Conservation (phyloP, 2,797 vertebrate genomes). For the Chelon auratus region DNA sequence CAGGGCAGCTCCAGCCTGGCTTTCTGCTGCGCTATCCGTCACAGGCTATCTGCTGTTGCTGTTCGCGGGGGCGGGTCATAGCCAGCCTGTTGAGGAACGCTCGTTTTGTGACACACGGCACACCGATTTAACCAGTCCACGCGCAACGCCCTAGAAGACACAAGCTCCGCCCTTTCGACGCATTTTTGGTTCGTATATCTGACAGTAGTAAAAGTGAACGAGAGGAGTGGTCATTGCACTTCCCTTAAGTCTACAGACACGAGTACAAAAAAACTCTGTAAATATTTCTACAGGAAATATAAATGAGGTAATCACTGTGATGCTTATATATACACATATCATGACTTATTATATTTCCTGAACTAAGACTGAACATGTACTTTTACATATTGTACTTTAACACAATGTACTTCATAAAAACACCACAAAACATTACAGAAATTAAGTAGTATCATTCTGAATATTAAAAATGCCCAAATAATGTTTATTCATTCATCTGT, state of each 20-base stretch:
- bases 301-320: no score
- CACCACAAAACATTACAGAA: not conserved
- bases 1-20: constrained; percentile 79
- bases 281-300: no score
- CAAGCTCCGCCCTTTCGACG: constrained; percentile 47
- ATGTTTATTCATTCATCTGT: no score
- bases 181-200: not conserved
- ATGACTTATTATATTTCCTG: not conserved
- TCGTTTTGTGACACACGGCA: constrained; percentile 46
- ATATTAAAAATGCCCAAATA: not conserved
- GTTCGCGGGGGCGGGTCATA: constrained; percentile 78
- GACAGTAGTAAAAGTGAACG: not conserved
- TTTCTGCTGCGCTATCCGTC: constrained; percentile 72
- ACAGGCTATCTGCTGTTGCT: constrained; percentile 77
- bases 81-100: constrained; percentile 30
- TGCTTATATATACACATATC: no score
- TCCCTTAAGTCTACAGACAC: constrained; percentile 40
- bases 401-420: not conserved
- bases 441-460: not conserved
- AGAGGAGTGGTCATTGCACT: constrained; percentile 59
- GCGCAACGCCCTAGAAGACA: fast-evolving
- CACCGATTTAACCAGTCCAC: constrained; percentile 3
- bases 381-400: no score
- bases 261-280: constrained; percentile 3
- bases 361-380: not conserved